Conservation (phyloP, 1,140 invertebrate genomes). For the Campoletis sonorensis region DNA sequence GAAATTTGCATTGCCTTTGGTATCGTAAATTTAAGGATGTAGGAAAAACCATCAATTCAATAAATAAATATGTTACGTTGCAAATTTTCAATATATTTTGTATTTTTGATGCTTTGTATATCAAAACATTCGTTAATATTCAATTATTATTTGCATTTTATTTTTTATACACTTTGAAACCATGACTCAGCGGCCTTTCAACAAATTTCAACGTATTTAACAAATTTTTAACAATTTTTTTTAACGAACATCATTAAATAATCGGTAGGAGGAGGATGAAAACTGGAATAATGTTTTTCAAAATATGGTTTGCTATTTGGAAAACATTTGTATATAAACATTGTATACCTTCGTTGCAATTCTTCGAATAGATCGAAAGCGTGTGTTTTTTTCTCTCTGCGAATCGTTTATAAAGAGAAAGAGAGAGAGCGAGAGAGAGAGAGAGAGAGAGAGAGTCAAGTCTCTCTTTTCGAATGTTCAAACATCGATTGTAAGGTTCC, state of each 20-base stretch:
- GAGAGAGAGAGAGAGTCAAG: not conserved
- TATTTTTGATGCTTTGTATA: no score
- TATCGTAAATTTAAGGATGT: no score
- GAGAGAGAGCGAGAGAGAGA: not conserved
- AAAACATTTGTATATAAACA: not conserved
- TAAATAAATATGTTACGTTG: no score
- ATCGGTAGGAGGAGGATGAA: not conserved
- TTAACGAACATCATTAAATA: not conserved
- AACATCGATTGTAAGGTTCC: slow-evolving; percentile 64
- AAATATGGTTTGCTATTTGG: not conserved
- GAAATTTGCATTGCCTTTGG: no score
- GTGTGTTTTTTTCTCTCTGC: not conserved
- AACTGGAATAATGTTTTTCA: not conserved
- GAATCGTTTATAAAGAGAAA: no score
- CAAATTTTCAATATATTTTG: no score
- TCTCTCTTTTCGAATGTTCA: slow-evolving; percentile 58
- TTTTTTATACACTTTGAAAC: no score
- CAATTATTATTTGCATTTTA: not conserved
- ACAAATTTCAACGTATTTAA: no score
- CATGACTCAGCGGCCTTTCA: no score
- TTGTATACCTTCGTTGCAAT: not conserved
- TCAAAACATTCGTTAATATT: no score
- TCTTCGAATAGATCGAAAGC: slow-evolving; percentile 10
- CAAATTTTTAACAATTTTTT: no score
- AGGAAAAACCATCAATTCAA: no score